Base-by-base conservation (phyloP, 2,888 invertebrate species). In the Mythimna lalbum region DNA sequence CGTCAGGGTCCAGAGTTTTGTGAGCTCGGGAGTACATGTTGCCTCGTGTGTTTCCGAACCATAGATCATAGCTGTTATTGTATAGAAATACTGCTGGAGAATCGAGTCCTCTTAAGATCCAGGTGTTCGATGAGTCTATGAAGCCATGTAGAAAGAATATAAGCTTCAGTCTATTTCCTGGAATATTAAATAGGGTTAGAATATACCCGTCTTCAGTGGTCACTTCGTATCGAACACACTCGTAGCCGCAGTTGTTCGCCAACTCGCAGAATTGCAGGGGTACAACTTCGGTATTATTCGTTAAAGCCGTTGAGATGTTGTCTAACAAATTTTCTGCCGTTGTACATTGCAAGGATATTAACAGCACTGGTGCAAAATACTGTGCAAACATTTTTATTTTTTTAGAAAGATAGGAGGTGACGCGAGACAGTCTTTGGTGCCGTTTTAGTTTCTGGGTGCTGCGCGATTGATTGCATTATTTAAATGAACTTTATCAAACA, bases 1-100 rank as follows among this genome's bases (percentile, higher is more conserved):
- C 12, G 14, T 70, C 61, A 7, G 71, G 71, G 21, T 47, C 21
- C 7, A 61, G 47, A 21, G 53, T 61, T 21, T 6, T 47, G 6
- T 70, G 70, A 36, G 60, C 47, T 55, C 71, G 61, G 21, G 70
- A 70, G 61, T 33, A 19, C 21, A 55, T 3, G 61, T 70, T 70
- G 12, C 70, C 70, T 61, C 70, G 47, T 7, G 47, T 14, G 36
- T 70, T 70, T 14, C 61, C 70, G 4, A 70, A 5, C 70, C 70
- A 70, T 12, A 70, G 2, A 19, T 70, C 71, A 19, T 55, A 61
- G 27, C 27, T 21, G 21, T 70, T 70, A 14, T 70, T 61, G 47
- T 27, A n/a, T 17, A 70, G 47, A 4, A 10, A 70, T 9, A 36
- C 36, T 27, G 36, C 71, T 31, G 36, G 14, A n/a, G 70, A 70